phyloP scores from a whole-genome alignment of 2,797 vertebrate genomes.

The Fundulus diaphanus region DNA sequence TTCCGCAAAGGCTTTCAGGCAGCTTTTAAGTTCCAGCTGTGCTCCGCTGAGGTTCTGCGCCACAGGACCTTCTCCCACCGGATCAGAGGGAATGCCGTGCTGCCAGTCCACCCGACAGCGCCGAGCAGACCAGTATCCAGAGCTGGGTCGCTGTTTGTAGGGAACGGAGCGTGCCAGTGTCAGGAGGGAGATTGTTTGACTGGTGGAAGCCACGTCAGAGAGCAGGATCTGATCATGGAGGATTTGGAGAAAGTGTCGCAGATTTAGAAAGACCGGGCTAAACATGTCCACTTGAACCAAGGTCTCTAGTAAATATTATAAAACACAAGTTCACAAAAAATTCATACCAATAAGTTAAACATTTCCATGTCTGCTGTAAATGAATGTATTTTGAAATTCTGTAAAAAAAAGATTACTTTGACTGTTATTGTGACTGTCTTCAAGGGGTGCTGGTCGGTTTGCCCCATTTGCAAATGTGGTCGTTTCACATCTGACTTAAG shows the following conservation, averaged over 20 bases:
- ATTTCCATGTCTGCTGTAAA: background rate
- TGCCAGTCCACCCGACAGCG: slow-evolving; percentile 62
- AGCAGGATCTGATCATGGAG: slow-evolving; percentile 82
- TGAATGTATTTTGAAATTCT: slow-evolving; percentile 12
- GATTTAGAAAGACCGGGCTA: slow-evolving; percentile 36
- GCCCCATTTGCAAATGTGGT: background rate
- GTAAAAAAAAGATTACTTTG: background rate
- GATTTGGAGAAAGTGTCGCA: slow-evolving; percentile 77
- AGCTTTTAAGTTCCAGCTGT: slow-evolving; percentile 86
- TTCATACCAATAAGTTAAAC: background rate
- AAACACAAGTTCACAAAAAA: background rate
- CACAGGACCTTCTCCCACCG: slow-evolving; percentile 70
- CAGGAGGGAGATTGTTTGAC: slow-evolving; percentile 51
- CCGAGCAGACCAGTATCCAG: slow-evolving; percentile 29
- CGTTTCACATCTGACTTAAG: background rate
- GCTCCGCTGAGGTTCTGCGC: slow-evolving; percentile 60
- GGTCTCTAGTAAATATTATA: background rate
- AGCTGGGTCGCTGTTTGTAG: slow-evolving; percentile 16
- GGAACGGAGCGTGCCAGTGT: slow-evolving; percentile 48
- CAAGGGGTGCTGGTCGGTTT: background rate
- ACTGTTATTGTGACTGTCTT: slow-evolving; percentile 1
- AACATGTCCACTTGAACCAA: background rate
- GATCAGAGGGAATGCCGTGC: slow-evolving; percentile 72
- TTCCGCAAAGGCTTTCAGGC: slow-evolving; percentile 89
- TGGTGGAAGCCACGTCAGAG: slow-evolving; percentile 59